These are phyloP conservation scores for Gracilinanus agilis DNA, from an alignment of 2,113 vertebrate species.

Conservation along the genomic window DNA sequence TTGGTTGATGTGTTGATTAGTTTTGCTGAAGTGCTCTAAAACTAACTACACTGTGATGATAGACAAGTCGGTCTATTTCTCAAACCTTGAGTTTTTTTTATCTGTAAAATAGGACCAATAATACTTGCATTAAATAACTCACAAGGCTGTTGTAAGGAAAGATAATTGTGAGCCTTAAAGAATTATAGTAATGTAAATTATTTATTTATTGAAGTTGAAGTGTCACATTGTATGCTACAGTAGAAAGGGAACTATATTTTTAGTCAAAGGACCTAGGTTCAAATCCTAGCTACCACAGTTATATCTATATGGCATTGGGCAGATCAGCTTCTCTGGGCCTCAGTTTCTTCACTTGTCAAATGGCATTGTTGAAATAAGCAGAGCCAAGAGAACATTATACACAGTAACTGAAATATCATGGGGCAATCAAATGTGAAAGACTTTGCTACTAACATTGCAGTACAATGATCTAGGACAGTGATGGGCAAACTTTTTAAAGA, in stretches of 20 bases:
- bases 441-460: too few species aligned
- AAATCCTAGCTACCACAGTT: not conserved
- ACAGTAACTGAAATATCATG: too few species aligned
- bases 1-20: too few species aligned
- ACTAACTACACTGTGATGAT: conserved; percentile 1
- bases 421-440: too few species aligned
- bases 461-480: too few species aligned
- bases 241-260: not conserved
- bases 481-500: too few species aligned
- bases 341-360: not conserved
- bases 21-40: not conserved
- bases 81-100: conserved; percentile 10
- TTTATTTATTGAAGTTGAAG: not conserved
- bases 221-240: not conserved
- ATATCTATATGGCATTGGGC: not conserved
- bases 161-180: not conserved
- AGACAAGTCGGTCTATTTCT: conserved; percentile 17
- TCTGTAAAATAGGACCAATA: not conserved
- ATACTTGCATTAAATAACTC: not conserved
- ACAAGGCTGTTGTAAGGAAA: not conserved
- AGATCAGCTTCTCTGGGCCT: not conserved
- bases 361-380: not conserved
- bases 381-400: too few species aligned
- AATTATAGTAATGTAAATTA: not conserved
- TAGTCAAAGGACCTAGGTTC: not conserved